phyloP scores from a whole-genome alignment of 1,140 invertebrate genomes.

The Copidosoma floridanum region DNA sequence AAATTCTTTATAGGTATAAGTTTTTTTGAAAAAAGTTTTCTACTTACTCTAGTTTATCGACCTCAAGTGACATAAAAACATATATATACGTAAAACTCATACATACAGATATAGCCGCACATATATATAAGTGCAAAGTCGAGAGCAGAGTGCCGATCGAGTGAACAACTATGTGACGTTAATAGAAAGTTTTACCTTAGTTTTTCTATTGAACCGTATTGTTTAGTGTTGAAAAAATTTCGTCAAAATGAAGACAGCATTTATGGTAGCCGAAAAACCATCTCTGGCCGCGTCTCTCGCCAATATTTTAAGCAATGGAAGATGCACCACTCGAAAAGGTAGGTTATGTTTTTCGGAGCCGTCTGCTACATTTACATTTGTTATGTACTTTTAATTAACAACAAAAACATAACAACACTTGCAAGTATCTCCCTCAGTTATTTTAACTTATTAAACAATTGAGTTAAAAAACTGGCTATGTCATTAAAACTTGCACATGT shows the following conservation, averaged over 20 bases:
- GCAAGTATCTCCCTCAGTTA: no score
- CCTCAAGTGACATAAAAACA: no score
- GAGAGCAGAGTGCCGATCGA: background rate
- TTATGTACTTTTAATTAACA: no score
- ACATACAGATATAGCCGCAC: no score
- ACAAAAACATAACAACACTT: no score
- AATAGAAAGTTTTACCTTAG: slow-evolving; percentile 4
- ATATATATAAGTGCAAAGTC: no score
- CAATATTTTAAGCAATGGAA: slow-evolving; percentile 89
- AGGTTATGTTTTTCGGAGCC: slow-evolving; percentile 38
- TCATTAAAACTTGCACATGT: no score
- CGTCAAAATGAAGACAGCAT: slow-evolving; percentile 78
- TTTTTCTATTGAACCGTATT: slow-evolving; percentile 19
- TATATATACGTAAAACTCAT: no score
- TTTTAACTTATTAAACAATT: no score
- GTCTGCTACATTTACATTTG: slow-evolving; percentile 17
- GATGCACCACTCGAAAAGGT: slow-evolving; percentile 84
- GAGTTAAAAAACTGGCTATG: background rate
- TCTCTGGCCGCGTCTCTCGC: slow-evolving; percentile 93
- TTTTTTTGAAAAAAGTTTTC: no score
- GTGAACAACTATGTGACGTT: slow-evolving; percentile 22
- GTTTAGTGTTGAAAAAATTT: slow-evolving; percentile 17
- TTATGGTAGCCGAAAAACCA: slow-evolving; percentile 99
- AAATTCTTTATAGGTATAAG: no score
- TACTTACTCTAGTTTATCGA: no score